phyloP scores from a whole-genome alignment of 2,113 vertebrate species.

The Scomber scombrus region DNA sequence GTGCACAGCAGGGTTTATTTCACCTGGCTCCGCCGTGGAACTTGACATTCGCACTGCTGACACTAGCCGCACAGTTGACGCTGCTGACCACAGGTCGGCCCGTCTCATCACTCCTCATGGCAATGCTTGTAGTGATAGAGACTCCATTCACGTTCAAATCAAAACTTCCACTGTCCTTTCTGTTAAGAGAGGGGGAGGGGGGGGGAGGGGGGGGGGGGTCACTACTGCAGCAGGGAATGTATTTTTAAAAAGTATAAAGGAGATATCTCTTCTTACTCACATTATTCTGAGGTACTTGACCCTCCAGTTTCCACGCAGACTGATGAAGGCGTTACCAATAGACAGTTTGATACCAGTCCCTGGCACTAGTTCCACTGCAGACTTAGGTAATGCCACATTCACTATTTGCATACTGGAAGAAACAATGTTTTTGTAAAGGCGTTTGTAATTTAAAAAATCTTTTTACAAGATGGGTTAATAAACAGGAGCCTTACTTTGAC shows the following conservation, averaged over 20 bases:
- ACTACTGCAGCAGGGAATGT: background rate
- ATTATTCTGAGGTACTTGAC: conserved; percentile 79
- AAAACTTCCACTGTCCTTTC: conserved; percentile 82
- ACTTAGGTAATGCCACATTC: conserved; percentile 77
- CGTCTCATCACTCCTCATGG: conserved; percentile 73
- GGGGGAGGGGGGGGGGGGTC: background rate
- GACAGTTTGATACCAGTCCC: conserved; percentile 75
- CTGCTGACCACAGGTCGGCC: conserved; percentile 76
- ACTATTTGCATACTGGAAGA: conserved; percentile 74
- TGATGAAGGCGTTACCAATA: conserved; percentile 76
- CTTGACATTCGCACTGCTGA: conserved; percentile 64
- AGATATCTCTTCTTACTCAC: conserved; percentile 62
- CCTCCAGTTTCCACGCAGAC: conserved; percentile 82
- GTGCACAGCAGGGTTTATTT: background rate
- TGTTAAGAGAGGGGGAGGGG: conserved; percentile 31
- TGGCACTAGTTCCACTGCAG: conserved; percentile 71
- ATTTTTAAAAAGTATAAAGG: background rate
- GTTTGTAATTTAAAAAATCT: background rate
- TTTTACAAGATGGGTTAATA: background rate
- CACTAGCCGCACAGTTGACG: conserved; percentile 62
- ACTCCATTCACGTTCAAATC: conserved; percentile 77
- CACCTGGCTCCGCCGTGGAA: conserved; percentile 85
- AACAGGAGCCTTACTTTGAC: conserved; percentile 72
- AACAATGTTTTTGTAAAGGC: background rate
- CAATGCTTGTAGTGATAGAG: conserved; percentile 62